These are phyloP conservation scores for Ptychochromis oligacanthus DNA, from an alignment of 2,113 vertebrate genomes.

Conservation along the genomic window DNA sequence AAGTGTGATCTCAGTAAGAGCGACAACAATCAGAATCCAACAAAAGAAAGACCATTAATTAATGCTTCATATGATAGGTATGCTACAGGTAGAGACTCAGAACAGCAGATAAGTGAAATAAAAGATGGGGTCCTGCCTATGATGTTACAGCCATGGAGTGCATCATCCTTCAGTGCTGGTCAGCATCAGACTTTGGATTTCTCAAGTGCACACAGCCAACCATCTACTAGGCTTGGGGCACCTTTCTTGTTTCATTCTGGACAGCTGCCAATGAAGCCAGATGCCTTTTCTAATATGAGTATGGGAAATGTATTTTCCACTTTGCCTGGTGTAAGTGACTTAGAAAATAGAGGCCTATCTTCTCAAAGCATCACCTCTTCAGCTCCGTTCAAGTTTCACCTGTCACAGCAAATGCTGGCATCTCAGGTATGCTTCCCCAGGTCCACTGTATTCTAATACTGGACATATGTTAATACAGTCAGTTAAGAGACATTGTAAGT, in stretches of 20 bases:
- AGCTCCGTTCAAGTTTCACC: slow-evolving; percentile 87
- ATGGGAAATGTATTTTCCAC: slow-evolving; percentile 90
- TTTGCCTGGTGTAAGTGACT: slow-evolving; percentile 79
- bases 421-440: slow-evolving; percentile 87
- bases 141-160: slow-evolving; percentile 85
- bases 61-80: slow-evolving; percentile 63
- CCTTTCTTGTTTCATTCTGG: slow-evolving; percentile 89
- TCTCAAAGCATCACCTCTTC: slow-evolving; percentile 72
- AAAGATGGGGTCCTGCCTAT: slow-evolving; percentile 83
- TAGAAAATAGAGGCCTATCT: slow-evolving; percentile 81
- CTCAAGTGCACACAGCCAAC: slow-evolving; percentile 84
- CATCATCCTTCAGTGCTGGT: slow-evolving; percentile 79
- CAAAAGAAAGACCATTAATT: slow-evolving; percentile 71
- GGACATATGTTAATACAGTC: not conserved
- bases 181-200: slow-evolving; percentile 87
- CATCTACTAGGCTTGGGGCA: slow-evolving; percentile 86
- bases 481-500: not conserved
- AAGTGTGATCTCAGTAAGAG: slow-evolving; percentile 70
- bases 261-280: slow-evolving; percentile 86
- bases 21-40: slow-evolving; percentile 62
- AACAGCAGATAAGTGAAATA: slow-evolving; percentile 75
- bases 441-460: not conserved
- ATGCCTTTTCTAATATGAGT: slow-evolving; percentile 86
- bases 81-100: slow-evolving; percentile 71
- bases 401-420: slow-evolving; percentile 91